Evolutionary conservation across 2,888 invertebrate genomes (phyloP), one percentile per base, ranked within the genome.

Genomic region (Eupithecia exiguata): DNA sequence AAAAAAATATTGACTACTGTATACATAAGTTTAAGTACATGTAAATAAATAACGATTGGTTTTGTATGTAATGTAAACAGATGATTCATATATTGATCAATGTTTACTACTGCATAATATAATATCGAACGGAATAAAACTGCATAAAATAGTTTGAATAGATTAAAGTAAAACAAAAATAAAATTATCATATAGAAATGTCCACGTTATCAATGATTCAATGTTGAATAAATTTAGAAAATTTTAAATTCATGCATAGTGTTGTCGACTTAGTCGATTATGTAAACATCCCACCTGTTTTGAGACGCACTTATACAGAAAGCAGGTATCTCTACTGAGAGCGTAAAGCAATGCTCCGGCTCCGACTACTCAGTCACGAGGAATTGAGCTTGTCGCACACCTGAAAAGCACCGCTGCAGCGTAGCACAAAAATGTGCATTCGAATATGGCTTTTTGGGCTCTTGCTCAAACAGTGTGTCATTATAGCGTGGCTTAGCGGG

Each of bases 101-200:
- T 10, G n/a, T 36, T 36, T 63, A 63, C 36, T 36, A 10, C n/a
- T 35, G 21, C 0, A n/a, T 10, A 63, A 38, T n/a, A 30, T 30
- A 30, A 30, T 30, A 30, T 30, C 4, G 16, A 40, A 14, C 38
- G 18, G 30, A 62, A 62, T 35, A 62, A 61, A 61, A 62, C 62
- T 18, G 62, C 62, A 62, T 58, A 53, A 53, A 53, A 53, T 1
- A 16, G 49, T 53, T 10, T 53, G 21, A 21, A 46, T 46, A 46
- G 7, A 46, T 46, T 46, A 18, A 7, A 46, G 46, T 46, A n/a
- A 16, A 65, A 65, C n/a, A 30, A 36, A 63, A 36, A 36, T n/a
- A 62, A 40, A 69, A 70, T 73, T 70, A 71, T 76, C 63, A 76
- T 38, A 69, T 66, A 38, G 49, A 61, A 58, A 69, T 58, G 61